A percentile compares a stretch with the other conserved stretches of the same genome.
phyloP scores from a whole-genome alignment of 2,888 invertebrate genomes.

The Laothoe populi region DNA sequence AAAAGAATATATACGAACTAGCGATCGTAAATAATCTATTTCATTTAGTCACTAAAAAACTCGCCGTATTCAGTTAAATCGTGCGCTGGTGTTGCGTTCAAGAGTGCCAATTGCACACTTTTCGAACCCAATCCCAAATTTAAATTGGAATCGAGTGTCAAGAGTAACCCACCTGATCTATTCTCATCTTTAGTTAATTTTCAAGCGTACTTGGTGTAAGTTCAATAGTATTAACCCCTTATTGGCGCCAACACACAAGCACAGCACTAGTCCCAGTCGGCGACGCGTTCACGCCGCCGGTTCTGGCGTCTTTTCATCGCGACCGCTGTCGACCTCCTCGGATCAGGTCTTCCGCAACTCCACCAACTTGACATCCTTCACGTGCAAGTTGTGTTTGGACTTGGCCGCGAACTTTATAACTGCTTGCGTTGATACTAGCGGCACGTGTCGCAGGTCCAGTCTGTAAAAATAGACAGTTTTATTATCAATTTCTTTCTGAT shows the following conservation, averaged over 20 bases:
- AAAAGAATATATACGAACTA: too few relatives aligned
- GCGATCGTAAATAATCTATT: too few relatives aligned
- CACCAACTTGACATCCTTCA: conserved; percentile 91
- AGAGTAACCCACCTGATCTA: too few relatives aligned
- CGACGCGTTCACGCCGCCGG: conserved; percentile 34
- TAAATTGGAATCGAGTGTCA: too few relatives aligned
- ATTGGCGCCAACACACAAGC: conserved; percentile 48
- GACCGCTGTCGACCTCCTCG: conserved; percentile 37
- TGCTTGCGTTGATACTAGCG: conserved; percentile 92
- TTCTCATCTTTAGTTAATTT: not conserved
- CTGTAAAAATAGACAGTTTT: conserved; percentile 59
- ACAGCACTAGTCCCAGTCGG: conserved; percentile 47
- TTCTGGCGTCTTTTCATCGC: conserved; percentile 29
- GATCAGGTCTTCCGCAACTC: conserved; percentile 84
- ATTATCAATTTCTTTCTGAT: not conserved
- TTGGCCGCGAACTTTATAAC: conserved; percentile 93
- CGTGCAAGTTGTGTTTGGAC: conserved; percentile 91
- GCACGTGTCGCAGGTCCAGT: conserved; percentile 91
- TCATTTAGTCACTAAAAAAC: too few relatives aligned
- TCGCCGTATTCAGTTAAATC: too few relatives aligned
- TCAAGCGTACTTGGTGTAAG: not conserved
- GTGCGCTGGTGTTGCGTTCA: too few relatives aligned
- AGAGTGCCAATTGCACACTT: too few relatives aligned
- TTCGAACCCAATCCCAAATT: too few relatives aligned
- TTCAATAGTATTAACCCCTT: not conserved